Evolutionary conservation across 1,140 invertebrate genomes (phyloP), one percentile per base, ranked within the genome.

Genomic region (Trichonephila clavipes): DNA sequence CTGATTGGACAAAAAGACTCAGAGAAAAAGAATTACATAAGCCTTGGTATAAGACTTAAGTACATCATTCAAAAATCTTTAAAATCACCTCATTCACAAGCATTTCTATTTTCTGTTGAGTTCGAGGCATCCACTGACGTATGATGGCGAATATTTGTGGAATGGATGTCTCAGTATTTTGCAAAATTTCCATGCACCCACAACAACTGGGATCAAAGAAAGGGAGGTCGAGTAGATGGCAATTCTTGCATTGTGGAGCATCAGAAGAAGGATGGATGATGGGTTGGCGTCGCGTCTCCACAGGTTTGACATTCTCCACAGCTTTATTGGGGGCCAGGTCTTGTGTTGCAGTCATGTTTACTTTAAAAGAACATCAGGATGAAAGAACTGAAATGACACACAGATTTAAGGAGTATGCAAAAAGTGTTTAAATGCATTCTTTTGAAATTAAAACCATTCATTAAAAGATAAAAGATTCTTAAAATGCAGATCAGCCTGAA

Each of bases 41-140:
- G 10, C 2, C 51, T 51, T 51, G 8, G 51, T 51, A 51, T 12
- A 51, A 51, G 51, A 51, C 51, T 0, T 10, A 51, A 10, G 51
- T 51, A 0, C 51, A 51, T 51, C 51, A 51, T 5, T 51, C 51
- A 51, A 51, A 51, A 51, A 51, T 51, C 7, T 51, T 51, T 51
- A 0, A 69, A 69, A 69, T 24, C n/a, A 96, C 96, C 96, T 96
- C 96, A 91, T 96, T 94, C 10, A 96, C 95, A 18, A 96, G 93
- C 51, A 96, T 92, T 93, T 96, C 95, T 83, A 97, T 95, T 88
- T 96, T 96, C 66, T 96, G 96, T 95, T 97, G 96, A 58, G 96
- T 96, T 91, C 96, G 96, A n/a, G 96, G 96, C 58, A 96, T 96
- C 96, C 96, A 97, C 95, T 97, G 96, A 69, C 96, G 95, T 90